Base-by-base conservation (phyloP, 2,888 invertebrate genomes). In the Pterostichus niger region DNA sequence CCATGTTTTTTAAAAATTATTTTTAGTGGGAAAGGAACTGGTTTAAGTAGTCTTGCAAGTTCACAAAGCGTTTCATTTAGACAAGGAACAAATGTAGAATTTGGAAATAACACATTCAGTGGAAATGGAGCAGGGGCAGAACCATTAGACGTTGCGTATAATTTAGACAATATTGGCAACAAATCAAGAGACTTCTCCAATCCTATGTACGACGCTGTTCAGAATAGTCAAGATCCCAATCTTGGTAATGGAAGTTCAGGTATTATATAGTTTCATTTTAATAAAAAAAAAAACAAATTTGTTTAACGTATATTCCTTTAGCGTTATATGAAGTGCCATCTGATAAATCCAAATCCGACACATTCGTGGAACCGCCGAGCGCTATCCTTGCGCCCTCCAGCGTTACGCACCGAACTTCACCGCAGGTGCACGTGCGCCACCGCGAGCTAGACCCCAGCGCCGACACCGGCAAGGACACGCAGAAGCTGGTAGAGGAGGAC, bases 161-260 rank as follows among this genome's bases (percentile, higher is more conserved):
- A 93, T 87, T 90, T 97, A 87, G 95, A 95, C 87, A 95, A 96
- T 84, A 93, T 95, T 2, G 92, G 92, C 86, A 93, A 94, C 86
- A 97, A 96, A 90, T 95, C 94, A 83, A 92, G 98, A 78, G 98
- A 99, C 90, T 99, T 99, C 92, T 96, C 97, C 88, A 99, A 99
- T 91, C 99, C 99, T 71, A 98, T 99, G 96, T 99, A 99, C 90
- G 99, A 99, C 88, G 97, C 97, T 71, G 95, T 95, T 81, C 94
- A 95, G 86, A 91, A 94, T 85, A 93, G 93, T 77, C 90, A 89
- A 84, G 93, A 93, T 85, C 90, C 92, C 40, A 91, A 90, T 77
- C 90, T 93, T 85, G 93, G 92, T 85, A 94, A 93, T 86, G 93
- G 93, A 86, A 90, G 89, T 86, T 91, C 92, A 87, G 93, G 93